Evolutionary conservation across 2,888 invertebrate species (phyloP).

Genomic region (Barypeithes pellucidus): DNA sequence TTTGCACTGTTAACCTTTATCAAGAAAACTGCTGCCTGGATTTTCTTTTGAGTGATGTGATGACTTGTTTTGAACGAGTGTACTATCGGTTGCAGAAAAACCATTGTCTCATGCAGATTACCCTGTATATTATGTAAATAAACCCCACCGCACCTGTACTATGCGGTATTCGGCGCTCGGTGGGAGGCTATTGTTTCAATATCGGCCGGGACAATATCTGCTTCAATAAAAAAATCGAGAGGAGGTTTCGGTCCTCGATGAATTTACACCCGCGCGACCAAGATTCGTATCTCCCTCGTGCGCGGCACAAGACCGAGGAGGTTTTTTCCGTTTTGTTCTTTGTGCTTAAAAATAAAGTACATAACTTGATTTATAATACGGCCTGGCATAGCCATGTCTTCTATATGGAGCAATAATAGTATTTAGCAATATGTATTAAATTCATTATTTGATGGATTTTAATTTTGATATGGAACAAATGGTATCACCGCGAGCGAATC

Average conservation of each 20-base stretch:
- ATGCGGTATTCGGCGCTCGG: constrained; percentile 36
- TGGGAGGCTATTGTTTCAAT: constrained; percentile 51
- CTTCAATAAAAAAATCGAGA: constrained; percentile 23
- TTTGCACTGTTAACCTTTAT: too few species aligned
- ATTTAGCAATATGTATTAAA: too few species aligned
- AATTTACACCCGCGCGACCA: constrained; percentile 48
- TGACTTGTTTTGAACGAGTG: too few species aligned
- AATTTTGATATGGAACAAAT: too few species aligned
- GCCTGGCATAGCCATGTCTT: too few species aligned
- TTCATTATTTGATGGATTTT: too few species aligned
- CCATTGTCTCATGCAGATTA: neutral
- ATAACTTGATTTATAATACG: neutral
- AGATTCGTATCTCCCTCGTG: constrained; percentile 46
- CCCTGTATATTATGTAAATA: constrained; percentile 22
- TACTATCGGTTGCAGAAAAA: neutral
- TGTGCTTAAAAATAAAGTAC: neutral
- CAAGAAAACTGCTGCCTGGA: too few species aligned
- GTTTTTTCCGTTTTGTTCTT: neutral
- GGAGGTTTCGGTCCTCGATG: constrained; percentile 37
- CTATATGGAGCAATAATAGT: too few species aligned
- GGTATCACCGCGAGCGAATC: too few species aligned
- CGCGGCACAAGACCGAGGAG: constrained; percentile 21
- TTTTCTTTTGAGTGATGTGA: too few species aligned
- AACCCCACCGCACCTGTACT: constrained; percentile 29
- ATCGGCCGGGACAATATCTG: constrained; percentile 43